These are phyloP conservation scores for Chorisops tibialis DNA, from an alignment of 2,888 invertebrate genomes.

Conservation along the genomic window DNA sequence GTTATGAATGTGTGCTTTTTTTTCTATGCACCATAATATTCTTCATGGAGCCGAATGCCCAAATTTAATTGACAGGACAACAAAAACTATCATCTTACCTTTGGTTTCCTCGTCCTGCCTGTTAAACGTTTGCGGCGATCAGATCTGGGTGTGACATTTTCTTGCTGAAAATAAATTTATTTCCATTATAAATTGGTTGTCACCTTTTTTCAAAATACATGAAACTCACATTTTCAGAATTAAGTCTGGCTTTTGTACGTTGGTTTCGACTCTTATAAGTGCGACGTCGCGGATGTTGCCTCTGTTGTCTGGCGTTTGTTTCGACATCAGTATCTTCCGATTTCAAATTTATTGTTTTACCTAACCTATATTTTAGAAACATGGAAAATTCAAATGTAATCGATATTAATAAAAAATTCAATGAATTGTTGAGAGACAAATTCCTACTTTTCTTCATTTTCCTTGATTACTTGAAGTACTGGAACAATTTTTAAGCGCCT, in stretches of 20 bases:
- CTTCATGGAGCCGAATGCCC: no score
- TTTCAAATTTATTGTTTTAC: constrained; percentile 62
- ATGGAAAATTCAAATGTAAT: constrained; percentile 3
- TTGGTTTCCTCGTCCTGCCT: constrained; percentile 15
- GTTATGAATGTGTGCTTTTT: no score
- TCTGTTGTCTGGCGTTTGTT: constrained; percentile 53
- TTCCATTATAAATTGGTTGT: not conserved
- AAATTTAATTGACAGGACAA: no score
- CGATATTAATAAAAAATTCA: not conserved
- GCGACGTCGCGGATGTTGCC: constrained; percentile 55
- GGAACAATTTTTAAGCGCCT: constrained; percentile 71
- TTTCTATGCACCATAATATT: no score
- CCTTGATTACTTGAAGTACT: constrained; percentile 66
- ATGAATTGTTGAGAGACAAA: not conserved
- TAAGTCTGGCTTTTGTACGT: constrained; percentile 44
- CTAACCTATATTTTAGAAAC: constrained; percentile 51
- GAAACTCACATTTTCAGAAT: constrained; percentile 45
- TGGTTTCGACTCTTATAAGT: constrained; percentile 33
- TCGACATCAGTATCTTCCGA: constrained; percentile 70
- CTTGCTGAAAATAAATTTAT: constrained; percentile 23
- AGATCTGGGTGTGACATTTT: constrained; percentile 26
- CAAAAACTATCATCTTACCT: constrained; percentile 1
- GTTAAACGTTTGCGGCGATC: constrained; percentile 12
- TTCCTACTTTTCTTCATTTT: constrained; percentile 62
- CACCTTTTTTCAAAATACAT: not conserved